Evolutionary conservation across 2,888 invertebrate genomes (phyloP), one percentile per base, ranked within the genome.

Genomic region (Drosophila mettleri): DNA sequence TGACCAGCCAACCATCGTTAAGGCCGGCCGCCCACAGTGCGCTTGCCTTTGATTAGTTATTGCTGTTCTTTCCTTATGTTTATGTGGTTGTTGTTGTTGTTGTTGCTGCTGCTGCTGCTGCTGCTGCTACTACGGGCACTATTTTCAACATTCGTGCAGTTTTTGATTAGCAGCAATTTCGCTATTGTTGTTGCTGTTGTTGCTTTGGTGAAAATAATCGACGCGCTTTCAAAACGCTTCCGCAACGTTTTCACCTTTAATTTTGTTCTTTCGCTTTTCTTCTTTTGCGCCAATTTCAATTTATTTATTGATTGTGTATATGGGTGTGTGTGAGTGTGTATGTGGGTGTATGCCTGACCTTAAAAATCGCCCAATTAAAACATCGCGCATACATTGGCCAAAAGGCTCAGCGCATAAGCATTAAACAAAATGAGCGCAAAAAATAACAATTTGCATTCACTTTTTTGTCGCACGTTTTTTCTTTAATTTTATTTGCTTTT

Each of bases 131-230:
- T 29, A 54, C 41, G 73, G 55, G 46, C 52, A 52, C 43, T 72
- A 55, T 67, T 76, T 62, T 65, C 72, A 81, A 78, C 66, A 78
- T 84, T 84, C 82, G 80, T 84, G 85, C 78, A 54, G 73, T 59
- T 75, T 84, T 84, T 82, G 82, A 83, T 83, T 83, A 84, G 82
- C 73, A 62, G 73, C 80, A 76, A 82, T 82, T 81, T 78, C 54
- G 46, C 29, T 18, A 9, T 3, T 31, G 63, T 53, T 52, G 59
- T 29, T 67, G 39, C 18, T 57, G 24, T 39, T 58, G 49, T 45
- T 71, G 52, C 24, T 55, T 39, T 49, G 57, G 41, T 39, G 62
- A 52, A 59, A 67, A 68, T 76, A 76, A 76, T 76, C 73, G 76
- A 73, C 69, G 71, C 73, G 63, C 64, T 73, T 82, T 64, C 65